phyloP scores from a whole-genome alignment of 2,888 invertebrate genomes.

The Catotricha subobsoleta region DNA sequence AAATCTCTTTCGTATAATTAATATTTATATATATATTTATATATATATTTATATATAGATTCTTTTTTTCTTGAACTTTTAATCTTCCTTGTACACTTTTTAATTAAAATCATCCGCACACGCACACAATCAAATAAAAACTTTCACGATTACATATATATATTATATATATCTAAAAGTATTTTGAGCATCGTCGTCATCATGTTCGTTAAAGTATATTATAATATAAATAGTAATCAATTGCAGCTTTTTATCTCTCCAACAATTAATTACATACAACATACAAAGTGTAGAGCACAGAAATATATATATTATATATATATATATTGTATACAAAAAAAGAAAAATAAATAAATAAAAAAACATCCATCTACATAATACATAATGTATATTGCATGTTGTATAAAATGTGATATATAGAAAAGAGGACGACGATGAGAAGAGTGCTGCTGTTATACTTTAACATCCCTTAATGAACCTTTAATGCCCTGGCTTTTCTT shows the following conservation, averaged over 20 bases:
- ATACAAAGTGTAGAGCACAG: too few relatives aligned
- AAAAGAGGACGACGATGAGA: too few relatives aligned
- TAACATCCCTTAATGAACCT: constrained; percentile 2
- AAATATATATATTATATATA: too few relatives aligned
- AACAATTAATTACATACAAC: constrained; percentile 2
- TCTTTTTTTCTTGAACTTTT: neutral
- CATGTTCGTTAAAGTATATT: too few relatives aligned
- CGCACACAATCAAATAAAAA: neutral
- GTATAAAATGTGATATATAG: too few relatives aligned
- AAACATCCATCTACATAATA: too few relatives aligned
- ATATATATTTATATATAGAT: neutral
- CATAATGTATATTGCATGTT: too few relatives aligned
- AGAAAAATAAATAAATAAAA: too few relatives aligned
- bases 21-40: neutral
- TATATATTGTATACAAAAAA: too few relatives aligned
- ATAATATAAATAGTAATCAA: constrained; percentile 3
- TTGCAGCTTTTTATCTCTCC: constrained; percentile 3
- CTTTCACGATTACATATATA: too few relatives aligned
- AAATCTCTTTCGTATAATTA: constrained; percentile 5
- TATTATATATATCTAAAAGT: too few relatives aligned
- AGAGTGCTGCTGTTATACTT: neutral
- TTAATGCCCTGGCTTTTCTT: constrained; percentile 3
- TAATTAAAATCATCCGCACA: constrained; percentile 5
- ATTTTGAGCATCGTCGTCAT: too few relatives aligned
- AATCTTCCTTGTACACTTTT: neutral